These are phyloP conservation scores for Theristicus caerulescens DNA, from an alignment of 2,113 vertebrate species.

Conservation along the genomic window DNA sequence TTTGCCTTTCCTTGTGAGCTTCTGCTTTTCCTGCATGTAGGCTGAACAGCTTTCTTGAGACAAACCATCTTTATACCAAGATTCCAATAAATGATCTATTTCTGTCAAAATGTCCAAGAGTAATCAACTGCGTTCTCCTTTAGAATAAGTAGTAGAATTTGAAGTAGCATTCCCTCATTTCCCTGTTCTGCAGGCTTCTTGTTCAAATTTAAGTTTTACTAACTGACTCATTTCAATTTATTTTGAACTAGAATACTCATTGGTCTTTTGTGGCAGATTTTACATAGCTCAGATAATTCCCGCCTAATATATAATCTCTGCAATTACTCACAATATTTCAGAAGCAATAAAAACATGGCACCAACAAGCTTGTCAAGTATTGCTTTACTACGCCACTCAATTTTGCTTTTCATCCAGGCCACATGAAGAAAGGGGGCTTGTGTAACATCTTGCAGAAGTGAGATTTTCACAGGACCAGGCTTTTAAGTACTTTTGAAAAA, in stretches of 20 bases:
- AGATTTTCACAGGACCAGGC: not conserved
- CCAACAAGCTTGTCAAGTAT: not conserved
- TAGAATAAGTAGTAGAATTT: not conserved
- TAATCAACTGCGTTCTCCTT: not conserved
- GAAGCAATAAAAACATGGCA: not conserved
- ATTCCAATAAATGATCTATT: not conserved
- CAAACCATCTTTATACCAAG: not conserved
- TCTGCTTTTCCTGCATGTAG: not conserved
- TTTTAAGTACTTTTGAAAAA: not conserved
- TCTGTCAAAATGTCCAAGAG: not conserved
- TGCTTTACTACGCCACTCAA: not conserved
- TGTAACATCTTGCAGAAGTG: not conserved
- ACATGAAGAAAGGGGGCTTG: not conserved
- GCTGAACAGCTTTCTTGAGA: not conserved
- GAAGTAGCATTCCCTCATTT: not conserved
- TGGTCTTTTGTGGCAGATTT: not conserved
- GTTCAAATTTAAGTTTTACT: not conserved
- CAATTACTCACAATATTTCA: not conserved
- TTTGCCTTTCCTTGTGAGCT: not conserved
- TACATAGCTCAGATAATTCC: not conserved
- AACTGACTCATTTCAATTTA: not conserved
- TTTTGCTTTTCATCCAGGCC: not conserved
- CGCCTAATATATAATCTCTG: not conserved
- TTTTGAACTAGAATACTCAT: not conserved
- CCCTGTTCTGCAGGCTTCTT: not conserved